A percentile compares a stretch with the other conserved stretches of the same genome.
Evolutionary conservation across 2,888 invertebrate genomes (phyloP).

Genomic region (Plebejus anna): DNA sequence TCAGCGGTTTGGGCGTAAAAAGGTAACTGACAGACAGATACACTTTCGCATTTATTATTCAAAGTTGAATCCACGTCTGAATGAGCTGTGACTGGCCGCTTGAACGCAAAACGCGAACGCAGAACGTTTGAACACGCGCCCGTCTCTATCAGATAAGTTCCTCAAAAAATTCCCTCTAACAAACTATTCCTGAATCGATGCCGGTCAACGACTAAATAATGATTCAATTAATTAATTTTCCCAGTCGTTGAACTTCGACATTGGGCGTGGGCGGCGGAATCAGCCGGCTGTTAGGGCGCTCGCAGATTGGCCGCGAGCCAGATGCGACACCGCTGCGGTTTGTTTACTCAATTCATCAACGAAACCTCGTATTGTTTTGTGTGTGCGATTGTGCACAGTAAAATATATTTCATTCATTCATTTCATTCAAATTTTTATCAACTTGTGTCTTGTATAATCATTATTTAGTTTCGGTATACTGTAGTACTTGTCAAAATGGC

Average conservation of each 20-base stretch:
- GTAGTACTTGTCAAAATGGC: too few species aligned
- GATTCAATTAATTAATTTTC: conserved; percentile 6
- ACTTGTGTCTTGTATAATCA: too few species aligned
- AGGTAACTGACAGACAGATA: too few species aligned
- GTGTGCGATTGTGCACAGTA: not conserved
- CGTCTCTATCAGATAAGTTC: not conserved
- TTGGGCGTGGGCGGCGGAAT: conserved; percentile 14
- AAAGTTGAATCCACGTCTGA: too few species aligned
- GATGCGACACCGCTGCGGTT: not conserved
- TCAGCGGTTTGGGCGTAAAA: too few species aligned
- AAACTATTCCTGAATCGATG: conserved; percentile 8
- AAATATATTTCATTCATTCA: too few species aligned
- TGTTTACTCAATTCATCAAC: not conserved
- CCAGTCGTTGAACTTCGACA: conserved; percentile 17
- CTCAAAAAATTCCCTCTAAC: not conserved
- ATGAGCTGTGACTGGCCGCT: too few species aligned
- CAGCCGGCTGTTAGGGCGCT: not conserved
- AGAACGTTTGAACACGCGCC: too few species aligned
- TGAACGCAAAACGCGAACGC: too few species aligned
- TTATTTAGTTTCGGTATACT: too few species aligned
- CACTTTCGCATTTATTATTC: too few species aligned
- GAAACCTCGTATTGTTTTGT: not conserved
- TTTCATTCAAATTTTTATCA: too few species aligned
- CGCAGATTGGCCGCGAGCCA: conserved; percentile 22
- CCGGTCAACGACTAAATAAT: not conserved